These are phyloP conservation scores for Melanophora roralis DNA, from an alignment of 2,888 invertebrate species.

Conservation along the genomic window DNA sequence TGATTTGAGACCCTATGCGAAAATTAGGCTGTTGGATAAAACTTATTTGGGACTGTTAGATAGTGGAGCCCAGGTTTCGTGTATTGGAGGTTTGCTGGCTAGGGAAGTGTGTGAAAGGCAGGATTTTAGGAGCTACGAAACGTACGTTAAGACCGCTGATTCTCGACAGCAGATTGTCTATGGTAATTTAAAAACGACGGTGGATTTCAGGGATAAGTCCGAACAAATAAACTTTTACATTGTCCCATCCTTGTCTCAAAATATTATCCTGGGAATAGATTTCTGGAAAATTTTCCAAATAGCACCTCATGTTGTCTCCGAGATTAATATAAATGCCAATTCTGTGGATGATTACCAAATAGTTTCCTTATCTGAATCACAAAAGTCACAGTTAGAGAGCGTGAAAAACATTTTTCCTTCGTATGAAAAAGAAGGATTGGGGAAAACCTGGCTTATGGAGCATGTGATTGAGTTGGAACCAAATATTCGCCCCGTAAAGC, in stretches of 20 bases:
- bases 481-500: background rate
- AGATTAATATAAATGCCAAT: background rate
- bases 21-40: background rate
- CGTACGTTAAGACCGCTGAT: background rate
- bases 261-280: background rate
- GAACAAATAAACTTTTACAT: background rate
- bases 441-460: background rate
- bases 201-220: background rate
- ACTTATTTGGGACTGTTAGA: background rate
- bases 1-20: background rate
- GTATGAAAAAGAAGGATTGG: background rate
- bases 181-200: background rate
- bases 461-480: background rate
- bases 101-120: background rate
- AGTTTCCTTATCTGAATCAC: background rate
- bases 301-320: background rate
- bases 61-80: background rate
- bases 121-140: background rate
- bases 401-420: background rate
- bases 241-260: background rate
- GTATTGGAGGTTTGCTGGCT: background rate
- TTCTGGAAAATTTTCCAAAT: background rate
- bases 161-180: background rate
- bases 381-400: background rate
- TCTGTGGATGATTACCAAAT: background rate